Evolutionary conservation across 2,888 invertebrate species (phyloP).

Genomic region (Philopedon plagiatum): DNA sequence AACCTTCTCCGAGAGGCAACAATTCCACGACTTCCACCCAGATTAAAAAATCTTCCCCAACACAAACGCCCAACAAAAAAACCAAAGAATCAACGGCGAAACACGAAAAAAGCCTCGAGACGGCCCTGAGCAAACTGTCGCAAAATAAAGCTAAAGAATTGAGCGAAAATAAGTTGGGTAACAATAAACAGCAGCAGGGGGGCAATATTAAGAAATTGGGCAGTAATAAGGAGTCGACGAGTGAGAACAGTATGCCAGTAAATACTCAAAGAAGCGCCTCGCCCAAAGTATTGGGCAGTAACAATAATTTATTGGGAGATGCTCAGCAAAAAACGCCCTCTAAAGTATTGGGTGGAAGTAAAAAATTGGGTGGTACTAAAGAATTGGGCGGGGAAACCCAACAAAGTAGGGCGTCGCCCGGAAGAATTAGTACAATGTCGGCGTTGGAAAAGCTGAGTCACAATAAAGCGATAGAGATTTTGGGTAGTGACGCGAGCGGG

Average conservation of each 20-base stretch:
- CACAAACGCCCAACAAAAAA: constrained; percentile 48
- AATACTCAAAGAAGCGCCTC: background rate
- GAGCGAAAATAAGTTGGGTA: constrained; percentile 37
- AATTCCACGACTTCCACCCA: constrained; percentile 27
- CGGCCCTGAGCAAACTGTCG: constrained; percentile 65
- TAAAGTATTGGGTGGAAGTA: background rate
- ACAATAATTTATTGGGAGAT: background rate
- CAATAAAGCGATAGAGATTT: constrained; percentile 23
- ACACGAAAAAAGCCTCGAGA: constrained; percentile 65
- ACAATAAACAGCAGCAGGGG: constrained; percentile 5
- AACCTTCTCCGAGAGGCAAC: constrained; percentile 6
- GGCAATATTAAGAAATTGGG: background rate
- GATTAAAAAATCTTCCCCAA: constrained; percentile 41
- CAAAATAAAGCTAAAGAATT: constrained; percentile 63
- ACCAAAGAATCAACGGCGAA: constrained; percentile 52
- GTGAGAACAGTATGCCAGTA: background rate
- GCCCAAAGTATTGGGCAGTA: background rate
- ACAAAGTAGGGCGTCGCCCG: background rate
- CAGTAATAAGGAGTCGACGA: background rate
- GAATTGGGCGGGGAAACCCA: background rate
- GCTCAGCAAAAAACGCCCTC: background rate
- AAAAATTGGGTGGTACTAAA: background rate
- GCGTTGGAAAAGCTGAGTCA: constrained; percentile 23
- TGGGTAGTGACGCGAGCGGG: background rate
- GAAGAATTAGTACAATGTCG: background rate